A percentile compares a stretch with the other conserved stretches of the same genome.
These are phyloP conservation scores for Zoanthus solanderi DNA, from an alignment of 92 coral and sea anemone genomes.

Conservation along the genomic window DNA sequence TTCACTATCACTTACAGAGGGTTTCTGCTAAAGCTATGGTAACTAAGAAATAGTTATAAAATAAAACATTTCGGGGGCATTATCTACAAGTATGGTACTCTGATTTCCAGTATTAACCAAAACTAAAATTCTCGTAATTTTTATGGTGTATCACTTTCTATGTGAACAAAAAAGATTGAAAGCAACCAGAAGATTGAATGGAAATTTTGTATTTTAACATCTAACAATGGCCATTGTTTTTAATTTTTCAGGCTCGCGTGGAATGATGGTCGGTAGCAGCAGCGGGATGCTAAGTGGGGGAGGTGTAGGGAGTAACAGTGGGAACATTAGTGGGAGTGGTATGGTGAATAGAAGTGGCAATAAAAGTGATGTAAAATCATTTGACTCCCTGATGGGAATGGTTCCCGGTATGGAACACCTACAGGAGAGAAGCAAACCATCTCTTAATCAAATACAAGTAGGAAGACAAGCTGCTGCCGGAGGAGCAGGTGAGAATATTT, in stretches of 20 bases:
- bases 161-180: too few species aligned
- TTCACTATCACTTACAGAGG: too few species aligned
- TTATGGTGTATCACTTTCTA: too few species aligned
- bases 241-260: conserved; percentile 18
- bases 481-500: conserved; percentile 40
- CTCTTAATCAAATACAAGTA: conserved; percentile 69
- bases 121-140: too few species aligned
- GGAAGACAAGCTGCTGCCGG: conserved; percentile 39
- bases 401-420: conserved; percentile 88
- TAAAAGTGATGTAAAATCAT: conserved; percentile 8
- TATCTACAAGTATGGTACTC: too few species aligned
- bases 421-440: conserved; percentile 75
- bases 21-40: too few species aligned
- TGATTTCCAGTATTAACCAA: too few species aligned
- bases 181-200: too few species aligned
- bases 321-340: conserved; percentile 2
- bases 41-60: too few species aligned
- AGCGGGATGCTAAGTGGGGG: conserved; percentile 19
- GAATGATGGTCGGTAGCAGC: conserved; percentile 29
- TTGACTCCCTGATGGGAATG: conserved; percentile 48
- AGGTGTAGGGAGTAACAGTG: conserved; percentile 12
- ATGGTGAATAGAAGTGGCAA: conserved; percentile 12
- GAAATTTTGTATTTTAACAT: too few species aligned
- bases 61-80: too few species aligned
- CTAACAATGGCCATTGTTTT: not conserved